A percentile compares a stretch with the other conserved stretches of the same genome.
These are phyloP conservation scores for Acyrthosiphon pisum DNA, from an alignment of 1,140 invertebrate genomes.

Conservation along the genomic window DNA sequence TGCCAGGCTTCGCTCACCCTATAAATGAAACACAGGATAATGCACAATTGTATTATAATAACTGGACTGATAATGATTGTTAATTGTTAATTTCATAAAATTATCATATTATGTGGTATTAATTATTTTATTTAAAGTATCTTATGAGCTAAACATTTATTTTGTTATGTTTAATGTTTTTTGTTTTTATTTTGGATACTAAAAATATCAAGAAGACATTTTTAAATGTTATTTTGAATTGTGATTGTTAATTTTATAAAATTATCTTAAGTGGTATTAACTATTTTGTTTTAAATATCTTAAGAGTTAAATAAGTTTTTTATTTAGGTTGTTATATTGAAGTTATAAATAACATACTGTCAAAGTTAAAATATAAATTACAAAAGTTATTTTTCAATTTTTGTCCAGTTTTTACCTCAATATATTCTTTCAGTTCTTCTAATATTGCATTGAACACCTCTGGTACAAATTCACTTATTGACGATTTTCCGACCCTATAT, in stretches of 20 bases:
- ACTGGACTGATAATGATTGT: slow-evolving; percentile 10
- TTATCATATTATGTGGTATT: not conserved
- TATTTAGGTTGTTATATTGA: too few relatives aligned
- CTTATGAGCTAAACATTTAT: not conserved
- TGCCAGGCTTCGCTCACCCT: not conserved
- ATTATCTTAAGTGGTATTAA: too few relatives aligned
- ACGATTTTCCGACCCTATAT: slow-evolving; percentile 46
- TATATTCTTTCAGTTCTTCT: slow-evolving; percentile 25
- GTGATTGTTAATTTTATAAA: too few relatives aligned
- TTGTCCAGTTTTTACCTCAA: slow-evolving; percentile 19
- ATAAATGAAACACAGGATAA: not conserved
- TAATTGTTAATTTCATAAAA: slow-evolving; percentile 2
- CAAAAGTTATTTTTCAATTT: slow-evolving; percentile 3
- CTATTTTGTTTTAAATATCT: too few relatives aligned
- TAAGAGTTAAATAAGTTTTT: too few relatives aligned
- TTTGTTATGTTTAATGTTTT: too few relatives aligned
- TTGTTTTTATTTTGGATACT: too few relatives aligned
- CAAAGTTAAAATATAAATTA: slow-evolving; percentile 40
- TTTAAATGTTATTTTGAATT: too few relatives aligned
- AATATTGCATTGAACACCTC: slow-evolving; percentile 26
- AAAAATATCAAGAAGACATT: too few relatives aligned
- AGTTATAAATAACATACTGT: slow-evolving; percentile 1
- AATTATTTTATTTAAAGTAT: slow-evolving; percentile 22
- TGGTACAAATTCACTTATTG: slow-evolving; percentile 45
- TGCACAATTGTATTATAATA: slow-evolving; percentile 22